Conservation (phyloP, 2,888 invertebrate species). For the Lithosia quadra region DNA sequence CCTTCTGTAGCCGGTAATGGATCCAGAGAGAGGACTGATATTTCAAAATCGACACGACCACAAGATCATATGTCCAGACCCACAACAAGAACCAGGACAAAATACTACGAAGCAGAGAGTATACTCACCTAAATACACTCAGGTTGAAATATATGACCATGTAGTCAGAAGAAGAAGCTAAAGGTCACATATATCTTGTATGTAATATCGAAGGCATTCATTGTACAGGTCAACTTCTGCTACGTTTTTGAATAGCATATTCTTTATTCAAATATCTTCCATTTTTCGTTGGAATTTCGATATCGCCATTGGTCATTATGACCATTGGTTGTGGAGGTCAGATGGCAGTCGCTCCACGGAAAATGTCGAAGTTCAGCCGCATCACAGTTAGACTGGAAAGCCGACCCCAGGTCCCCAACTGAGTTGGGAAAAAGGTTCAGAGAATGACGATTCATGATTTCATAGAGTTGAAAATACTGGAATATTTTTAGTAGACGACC, state of each 20-base stretch:
- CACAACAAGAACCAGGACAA: slow-evolving; percentile 87
- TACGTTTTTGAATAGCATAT: neutral
- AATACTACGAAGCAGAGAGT: slow-evolving; percentile 89
- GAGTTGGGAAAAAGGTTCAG: too few species aligned
- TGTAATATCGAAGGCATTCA: neutral
- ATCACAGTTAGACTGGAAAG: too few species aligned
- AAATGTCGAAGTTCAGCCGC: too few species aligned
- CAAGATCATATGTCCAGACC: slow-evolving; percentile 91
- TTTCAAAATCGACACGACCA: slow-evolving; percentile 94
- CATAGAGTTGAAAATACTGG: neutral
- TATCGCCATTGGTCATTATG: too few species aligned
- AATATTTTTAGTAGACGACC: neutral
- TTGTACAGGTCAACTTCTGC: too few species aligned
- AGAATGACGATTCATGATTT: too few species aligned
- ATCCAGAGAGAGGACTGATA: slow-evolving; percentile 90
- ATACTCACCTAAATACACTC: slow-evolving; percentile 89
- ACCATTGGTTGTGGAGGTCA: too few species aligned
- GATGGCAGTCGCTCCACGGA: too few species aligned
- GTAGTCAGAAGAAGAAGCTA: slow-evolving; percentile 88
- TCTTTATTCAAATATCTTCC: neutral
- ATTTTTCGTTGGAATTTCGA: too few species aligned
- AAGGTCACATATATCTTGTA: neutral
- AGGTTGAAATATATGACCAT: slow-evolving; percentile 94
- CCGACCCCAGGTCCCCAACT: too few species aligned
- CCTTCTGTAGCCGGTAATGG: slow-evolving; percentile 86